Percentiles rank a stretch among this genome's conserved stretches.
Conservation (phyloP, 2,797 vertebrate species). For the Enteromius unitaeniatus region DNA sequence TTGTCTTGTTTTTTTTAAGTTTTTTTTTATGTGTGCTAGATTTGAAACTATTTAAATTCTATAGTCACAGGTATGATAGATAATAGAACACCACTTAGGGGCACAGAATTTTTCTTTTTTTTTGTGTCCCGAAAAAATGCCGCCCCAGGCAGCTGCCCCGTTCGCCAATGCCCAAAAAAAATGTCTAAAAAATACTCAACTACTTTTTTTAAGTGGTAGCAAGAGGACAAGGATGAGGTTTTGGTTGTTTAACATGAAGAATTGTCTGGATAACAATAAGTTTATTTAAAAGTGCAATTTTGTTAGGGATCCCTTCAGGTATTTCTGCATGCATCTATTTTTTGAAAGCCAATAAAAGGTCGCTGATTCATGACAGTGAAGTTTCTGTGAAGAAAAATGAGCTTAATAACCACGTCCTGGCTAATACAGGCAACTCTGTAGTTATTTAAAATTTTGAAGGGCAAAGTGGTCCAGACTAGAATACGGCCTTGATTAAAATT, state of each 20-base stretch:
- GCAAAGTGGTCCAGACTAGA: constrained; percentile 1
- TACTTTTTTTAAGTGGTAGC: not conserved
- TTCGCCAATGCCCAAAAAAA: no score
- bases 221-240: not conserved
- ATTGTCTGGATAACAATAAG: not conserved
- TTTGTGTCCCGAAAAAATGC: no score
- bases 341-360: constrained; percentile 28
- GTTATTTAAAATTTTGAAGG: constrained; percentile 27
- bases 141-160: no score
- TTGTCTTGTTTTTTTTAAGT: no score
- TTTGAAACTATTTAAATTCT: no score
- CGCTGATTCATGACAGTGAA: not conserved
- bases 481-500: constrained; percentile 34
- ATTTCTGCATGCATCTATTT: not conserved
- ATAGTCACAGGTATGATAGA: no score
- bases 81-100: no score
- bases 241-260: not conserved
- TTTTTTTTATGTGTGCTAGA: no score
- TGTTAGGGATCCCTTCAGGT: constrained; percentile 18
- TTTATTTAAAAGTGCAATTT: constrained; percentile 6
- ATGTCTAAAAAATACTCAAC: no score
- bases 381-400: constrained; percentile 36
- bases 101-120: no score
- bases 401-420: constrained; percentile 21
- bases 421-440: not conserved